These are phyloP conservation scores for Synergus itoensis DNA, from an alignment of 2,888 invertebrate genomes.

Conservation along the genomic window DNA sequence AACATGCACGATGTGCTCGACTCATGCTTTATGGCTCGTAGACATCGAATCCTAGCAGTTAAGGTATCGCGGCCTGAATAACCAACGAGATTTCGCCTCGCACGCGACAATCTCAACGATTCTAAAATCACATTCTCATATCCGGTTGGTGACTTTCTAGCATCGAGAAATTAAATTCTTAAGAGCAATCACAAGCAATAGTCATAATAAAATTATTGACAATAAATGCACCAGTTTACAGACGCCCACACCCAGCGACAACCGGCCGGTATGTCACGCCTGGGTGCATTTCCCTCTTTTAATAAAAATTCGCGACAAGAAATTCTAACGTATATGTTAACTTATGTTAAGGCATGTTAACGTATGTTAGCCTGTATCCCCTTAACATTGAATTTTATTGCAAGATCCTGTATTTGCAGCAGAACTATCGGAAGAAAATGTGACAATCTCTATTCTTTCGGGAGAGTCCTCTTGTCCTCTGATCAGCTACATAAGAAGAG, in stretches of 20 bases:
- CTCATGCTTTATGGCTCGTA: conserved; percentile 70
- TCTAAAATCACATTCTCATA: conserved; percentile 55
- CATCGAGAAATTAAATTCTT: neutral
- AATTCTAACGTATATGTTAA: neutral
- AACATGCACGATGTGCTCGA: conserved; percentile 45
- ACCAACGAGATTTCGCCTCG: conserved; percentile 67
- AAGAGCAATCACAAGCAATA: neutral
- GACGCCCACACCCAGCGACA: conserved; percentile 26
- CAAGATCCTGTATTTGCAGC: conserved; percentile 25
- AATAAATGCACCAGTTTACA: conserved; percentile 35
- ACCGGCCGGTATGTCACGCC: conserved; percentile 16
- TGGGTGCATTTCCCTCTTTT: conserved; percentile 6
- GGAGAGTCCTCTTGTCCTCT: conserved; percentile 4
- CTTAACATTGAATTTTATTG: conserved; percentile 41
- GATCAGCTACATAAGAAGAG: neutral
- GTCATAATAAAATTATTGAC: neutral
- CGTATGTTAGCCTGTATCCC: conserved; percentile 2
- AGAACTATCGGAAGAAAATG: neutral
- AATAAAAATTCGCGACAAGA: conserved; percentile 18
- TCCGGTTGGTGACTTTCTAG: conserved; percentile 18
- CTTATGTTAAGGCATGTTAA: neutral
- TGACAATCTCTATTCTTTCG: conserved; percentile 1
- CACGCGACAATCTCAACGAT: conserved; percentile 66
- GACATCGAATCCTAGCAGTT: conserved; percentile 71
- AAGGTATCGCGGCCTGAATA: conserved; percentile 69